Percentiles rank a stretch among this genome's conserved stretches.
Conservation (phyloP, 2,888 invertebrate genomes). For the Trachelus troglodyta region DNA sequence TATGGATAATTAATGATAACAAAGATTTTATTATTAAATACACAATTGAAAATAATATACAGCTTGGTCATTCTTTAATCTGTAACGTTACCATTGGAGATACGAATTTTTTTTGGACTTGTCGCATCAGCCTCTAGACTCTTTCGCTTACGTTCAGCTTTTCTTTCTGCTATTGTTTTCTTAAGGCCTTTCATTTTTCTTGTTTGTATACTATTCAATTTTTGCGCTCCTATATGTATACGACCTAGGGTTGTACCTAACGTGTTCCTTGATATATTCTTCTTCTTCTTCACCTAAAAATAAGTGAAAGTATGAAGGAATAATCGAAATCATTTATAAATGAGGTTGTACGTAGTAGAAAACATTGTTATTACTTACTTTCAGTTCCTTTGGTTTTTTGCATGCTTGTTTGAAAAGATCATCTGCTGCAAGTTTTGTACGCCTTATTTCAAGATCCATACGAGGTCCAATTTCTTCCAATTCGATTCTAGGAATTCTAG, state of each 20-base stretch:
- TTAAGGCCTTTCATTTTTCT: conserved; percentile 91
- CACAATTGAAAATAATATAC: not conserved
- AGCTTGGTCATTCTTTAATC: not conserved
- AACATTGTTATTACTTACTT: conserved; percentile 59
- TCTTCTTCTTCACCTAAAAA: conserved; percentile 81
- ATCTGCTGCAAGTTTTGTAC: conserved; percentile 89
- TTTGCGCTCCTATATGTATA: conserved; percentile 92
- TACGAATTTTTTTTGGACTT: conserved; percentile 32
- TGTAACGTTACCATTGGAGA: not conserved
- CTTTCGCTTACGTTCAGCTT: conserved; percentile 71
- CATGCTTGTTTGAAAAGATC: conserved; percentile 88
- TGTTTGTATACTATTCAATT: conserved; percentile 86
- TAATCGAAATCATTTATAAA: not conserved
- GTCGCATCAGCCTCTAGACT: conserved; percentile 60
- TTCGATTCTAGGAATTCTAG: conserved; percentile 89
- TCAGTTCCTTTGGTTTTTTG: conserved; percentile 82
- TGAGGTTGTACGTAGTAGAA: not conserved
- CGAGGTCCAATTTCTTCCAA: conserved; percentile 94
- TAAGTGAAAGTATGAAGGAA: not conserved
- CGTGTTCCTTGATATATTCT: conserved; percentile 88
- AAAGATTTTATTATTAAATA: not conserved
- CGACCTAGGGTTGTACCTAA: conserved; percentile 92
- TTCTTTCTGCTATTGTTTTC: conserved; percentile 78
- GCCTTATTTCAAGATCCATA: conserved; percentile 85
- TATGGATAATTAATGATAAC: not conserved